Evolutionary conservation across 2,113 vertebrate species (phyloP).

Genomic region (Trochalopteron elliotii): DNA sequence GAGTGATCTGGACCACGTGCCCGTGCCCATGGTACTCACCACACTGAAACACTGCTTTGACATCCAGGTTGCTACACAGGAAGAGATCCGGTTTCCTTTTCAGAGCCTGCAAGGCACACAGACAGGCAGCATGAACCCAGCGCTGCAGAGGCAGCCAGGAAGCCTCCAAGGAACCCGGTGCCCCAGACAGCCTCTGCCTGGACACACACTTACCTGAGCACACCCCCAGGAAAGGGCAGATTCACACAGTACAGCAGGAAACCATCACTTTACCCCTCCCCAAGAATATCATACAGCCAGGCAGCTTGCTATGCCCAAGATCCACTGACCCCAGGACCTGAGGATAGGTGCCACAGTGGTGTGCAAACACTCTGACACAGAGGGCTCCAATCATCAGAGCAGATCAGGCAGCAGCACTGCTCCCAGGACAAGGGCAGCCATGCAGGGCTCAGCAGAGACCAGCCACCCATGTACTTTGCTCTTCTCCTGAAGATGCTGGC

Average conservation of each 20-base stretch:
- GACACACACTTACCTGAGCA: slow-evolving; percentile 67
- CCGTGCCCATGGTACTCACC: slow-evolving; percentile 80
- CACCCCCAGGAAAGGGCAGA: neutral
- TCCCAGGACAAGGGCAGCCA: neutral
- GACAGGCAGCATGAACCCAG: slow-evolving; percentile 62
- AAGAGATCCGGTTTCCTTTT: slow-evolving; percentile 98
- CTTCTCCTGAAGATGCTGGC: neutral
- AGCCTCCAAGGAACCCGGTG: neutral
- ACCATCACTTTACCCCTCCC: neutral
- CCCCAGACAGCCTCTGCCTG: slow-evolving; percentile 22
- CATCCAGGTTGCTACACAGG: slow-evolving; percentile 93
- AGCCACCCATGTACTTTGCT: neutral
- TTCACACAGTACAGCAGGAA: slow-evolving; percentile 33
- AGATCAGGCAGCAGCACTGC: neutral
- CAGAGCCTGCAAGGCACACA: slow-evolving; percentile 92
- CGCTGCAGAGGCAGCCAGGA: neutral
- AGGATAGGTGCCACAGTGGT: neutral
- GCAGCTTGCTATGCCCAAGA: neutral
- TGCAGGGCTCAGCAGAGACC: neutral
- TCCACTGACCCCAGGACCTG: neutral
- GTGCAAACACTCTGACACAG: neutral
- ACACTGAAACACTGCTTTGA: slow-evolving; percentile 97
- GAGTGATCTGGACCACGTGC: accelerated
- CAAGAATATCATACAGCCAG: neutral
- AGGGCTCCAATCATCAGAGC: neutral